Percentiles rank a stretch among this genome's conserved stretches.
These are phyloP conservation scores for Manduca sexta DNA, from an alignment of 1,140 invertebrate genomes.

Conservation along the genomic window DNA sequence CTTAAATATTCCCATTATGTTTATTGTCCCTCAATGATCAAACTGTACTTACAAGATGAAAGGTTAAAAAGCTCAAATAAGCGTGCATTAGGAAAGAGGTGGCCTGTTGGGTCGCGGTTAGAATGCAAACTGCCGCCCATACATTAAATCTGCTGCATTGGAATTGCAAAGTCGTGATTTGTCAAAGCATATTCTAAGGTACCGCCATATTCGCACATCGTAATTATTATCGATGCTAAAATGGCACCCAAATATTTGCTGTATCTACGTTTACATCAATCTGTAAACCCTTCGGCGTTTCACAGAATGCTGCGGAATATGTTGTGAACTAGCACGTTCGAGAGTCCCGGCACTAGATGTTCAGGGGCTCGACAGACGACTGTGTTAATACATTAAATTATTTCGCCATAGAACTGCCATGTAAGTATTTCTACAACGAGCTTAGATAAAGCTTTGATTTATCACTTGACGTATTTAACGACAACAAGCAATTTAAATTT, in stretches of 20 bases:
- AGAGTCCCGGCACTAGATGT: constrained; percentile 1
- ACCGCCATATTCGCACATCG: constrained; percentile 71
- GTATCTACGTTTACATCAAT: not conserved
- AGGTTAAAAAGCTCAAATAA: constrained; percentile 73
- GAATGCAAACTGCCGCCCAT: constrained; percentile 72
- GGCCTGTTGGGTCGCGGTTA: constrained; percentile 65
- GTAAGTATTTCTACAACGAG: constrained; percentile 50
- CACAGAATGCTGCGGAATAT: too few species aligned
- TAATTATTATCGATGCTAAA: constrained; percentile 69
- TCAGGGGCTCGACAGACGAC: constrained; percentile 32
- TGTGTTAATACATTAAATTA: constrained; percentile 65
- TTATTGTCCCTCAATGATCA: constrained; percentile 64
- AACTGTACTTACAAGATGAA: constrained; percentile 66
- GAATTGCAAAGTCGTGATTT: constrained; percentile 73
- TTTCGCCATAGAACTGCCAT: constrained; percentile 46
- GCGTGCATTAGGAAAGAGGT: constrained; percentile 72
- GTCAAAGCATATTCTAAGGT: constrained; percentile 72
- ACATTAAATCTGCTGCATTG: constrained; percentile 71
- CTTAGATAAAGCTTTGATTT: constrained; percentile 65
- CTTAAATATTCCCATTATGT: constrained; percentile 56
- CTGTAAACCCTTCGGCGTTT: too few species aligned
- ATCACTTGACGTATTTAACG: constrained; percentile 65
- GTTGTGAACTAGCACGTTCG: too few species aligned
- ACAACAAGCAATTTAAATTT: constrained; percentile 69
- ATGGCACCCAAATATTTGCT: constrained; percentile 10